These are phyloP conservation scores for Pseudocheirus occidentalis DNA, from an alignment of 2,797 vertebrate genomes.

Conservation along the genomic window DNA sequence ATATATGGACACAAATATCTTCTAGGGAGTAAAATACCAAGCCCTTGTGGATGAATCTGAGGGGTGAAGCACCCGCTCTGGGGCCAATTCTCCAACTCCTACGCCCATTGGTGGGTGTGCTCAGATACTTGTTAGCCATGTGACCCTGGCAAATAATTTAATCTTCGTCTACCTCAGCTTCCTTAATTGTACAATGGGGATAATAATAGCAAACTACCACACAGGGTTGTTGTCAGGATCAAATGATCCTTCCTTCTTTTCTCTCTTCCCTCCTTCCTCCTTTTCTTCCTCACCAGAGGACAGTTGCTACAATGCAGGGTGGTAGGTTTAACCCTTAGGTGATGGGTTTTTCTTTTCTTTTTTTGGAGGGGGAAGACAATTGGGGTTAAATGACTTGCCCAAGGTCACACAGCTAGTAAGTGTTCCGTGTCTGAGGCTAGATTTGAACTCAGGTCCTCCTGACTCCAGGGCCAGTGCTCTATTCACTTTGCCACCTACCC, in stretches of 20 bases:
- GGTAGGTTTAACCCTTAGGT: neutral
- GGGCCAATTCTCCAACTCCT: no score
- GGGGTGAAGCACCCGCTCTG: neutral
- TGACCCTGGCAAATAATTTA: neutral
- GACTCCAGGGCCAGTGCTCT: no score
- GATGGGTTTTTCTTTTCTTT: neutral
- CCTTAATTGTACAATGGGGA: neutral
- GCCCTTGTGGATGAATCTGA: neutral
- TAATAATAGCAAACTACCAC: neutral
- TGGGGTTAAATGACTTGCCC: no score
- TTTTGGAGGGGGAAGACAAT: no score
- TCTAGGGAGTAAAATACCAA: neutral
- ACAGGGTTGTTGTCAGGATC: neutral
- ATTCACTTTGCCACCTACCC: no score
- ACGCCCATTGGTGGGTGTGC: no score
- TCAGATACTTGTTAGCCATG: neutral
- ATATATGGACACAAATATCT: neutral
- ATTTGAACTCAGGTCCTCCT: no score
- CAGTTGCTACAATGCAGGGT: neutral
- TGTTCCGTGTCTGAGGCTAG: no score
- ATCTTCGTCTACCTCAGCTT: neutral
- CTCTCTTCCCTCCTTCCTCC: no score
- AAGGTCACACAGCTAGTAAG: no score
- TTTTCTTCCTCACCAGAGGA: neutral
- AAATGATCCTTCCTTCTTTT: neutral